Evolutionary conservation across 2,888 invertebrate genomes (phyloP).

Genomic region (Tyria jacobaeae): DNA sequence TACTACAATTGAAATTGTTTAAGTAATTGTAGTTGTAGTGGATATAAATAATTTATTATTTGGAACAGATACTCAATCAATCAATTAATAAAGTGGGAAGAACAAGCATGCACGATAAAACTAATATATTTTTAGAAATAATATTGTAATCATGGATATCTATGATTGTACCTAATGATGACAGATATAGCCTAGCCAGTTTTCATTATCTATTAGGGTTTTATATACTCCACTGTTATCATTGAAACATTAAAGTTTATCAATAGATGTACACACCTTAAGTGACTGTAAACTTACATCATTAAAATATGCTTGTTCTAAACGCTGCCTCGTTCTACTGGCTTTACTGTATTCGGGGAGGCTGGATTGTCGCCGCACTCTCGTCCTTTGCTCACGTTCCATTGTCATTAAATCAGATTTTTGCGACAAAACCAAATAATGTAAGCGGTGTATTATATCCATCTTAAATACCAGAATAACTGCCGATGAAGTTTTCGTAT

Average conservation of each 20-base stretch:
- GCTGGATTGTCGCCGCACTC: conserved; percentile 81
- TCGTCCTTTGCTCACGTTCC: conserved; percentile 81
- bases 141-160: too few relatives aligned
- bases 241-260: not conserved
- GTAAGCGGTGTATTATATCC: conserved; percentile 83
- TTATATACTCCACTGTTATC: not conserved
- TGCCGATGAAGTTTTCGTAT: conserved; percentile 8
- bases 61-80: not conserved
- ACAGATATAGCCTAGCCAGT: too few relatives aligned
- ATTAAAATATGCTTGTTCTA: conserved; percentile 80
- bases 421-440: conserved; percentile 82
- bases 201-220: not conserved
- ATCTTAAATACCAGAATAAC: conserved; percentile 63
- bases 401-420: conserved; percentile 84
- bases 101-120: not conserved
- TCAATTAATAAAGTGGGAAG: not conserved
- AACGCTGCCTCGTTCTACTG: conserved; percentile 73
- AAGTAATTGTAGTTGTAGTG: not conserved
- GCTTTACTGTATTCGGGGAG: conserved; percentile 81
- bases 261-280: not conserved
- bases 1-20: too few relatives aligned
- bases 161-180: too few relatives aligned
- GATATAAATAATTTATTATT: not conserved
- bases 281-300: conserved; percentile 71
- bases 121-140: not conserved